Conservation (phyloP, 2,113 vertebrate genomes). For the Pholis gunnellus region DNA sequence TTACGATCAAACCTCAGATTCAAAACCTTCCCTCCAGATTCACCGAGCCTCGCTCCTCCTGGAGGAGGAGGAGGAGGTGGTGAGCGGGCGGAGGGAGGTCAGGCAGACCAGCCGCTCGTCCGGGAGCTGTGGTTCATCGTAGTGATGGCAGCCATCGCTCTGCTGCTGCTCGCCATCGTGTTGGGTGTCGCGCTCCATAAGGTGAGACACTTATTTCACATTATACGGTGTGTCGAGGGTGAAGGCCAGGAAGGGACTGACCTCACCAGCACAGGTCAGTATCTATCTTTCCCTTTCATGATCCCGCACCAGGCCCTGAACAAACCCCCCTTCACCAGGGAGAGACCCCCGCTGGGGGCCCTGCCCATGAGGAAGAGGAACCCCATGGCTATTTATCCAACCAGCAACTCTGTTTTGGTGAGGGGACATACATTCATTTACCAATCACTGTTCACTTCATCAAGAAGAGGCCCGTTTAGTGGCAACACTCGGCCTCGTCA, state of each 20-base stretch:
- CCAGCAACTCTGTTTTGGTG: constrained; percentile 90
- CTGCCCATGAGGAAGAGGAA: constrained; percentile 87
- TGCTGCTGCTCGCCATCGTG: constrained; percentile 90
- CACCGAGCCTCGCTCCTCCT: constrained; percentile 84
- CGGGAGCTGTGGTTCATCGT: constrained; percentile 94
- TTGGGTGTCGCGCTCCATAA: constrained; percentile 89
- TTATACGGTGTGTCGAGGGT: neutral
- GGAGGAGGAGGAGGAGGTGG: constrained; percentile 73
- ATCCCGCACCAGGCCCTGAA: constrained; percentile 87
- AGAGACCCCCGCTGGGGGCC: constrained; percentile 90
- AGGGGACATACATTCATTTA: neutral
- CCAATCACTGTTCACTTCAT: neutral
- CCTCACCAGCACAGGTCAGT: neutral
- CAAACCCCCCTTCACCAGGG: constrained; percentile 88
- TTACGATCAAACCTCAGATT: neutral
- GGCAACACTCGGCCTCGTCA: neutral
- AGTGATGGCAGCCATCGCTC: constrained; percentile 88
- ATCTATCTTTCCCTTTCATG: constrained; percentile 33
- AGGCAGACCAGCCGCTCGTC: constrained; percentile 75
- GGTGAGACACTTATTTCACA: constrained; percentile 33
- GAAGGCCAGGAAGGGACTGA: neutral
- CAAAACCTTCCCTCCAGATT: constrained; percentile 71
- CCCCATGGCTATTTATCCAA: constrained; percentile 86
- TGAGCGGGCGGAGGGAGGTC: constrained; percentile 80
- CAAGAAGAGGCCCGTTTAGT: neutral